Percentiles rank a stretch among this genome's conserved stretches.
phyloP scores from a whole-genome alignment of 1,140 invertebrate species.

The Metopolophium dirhodum region DNA sequence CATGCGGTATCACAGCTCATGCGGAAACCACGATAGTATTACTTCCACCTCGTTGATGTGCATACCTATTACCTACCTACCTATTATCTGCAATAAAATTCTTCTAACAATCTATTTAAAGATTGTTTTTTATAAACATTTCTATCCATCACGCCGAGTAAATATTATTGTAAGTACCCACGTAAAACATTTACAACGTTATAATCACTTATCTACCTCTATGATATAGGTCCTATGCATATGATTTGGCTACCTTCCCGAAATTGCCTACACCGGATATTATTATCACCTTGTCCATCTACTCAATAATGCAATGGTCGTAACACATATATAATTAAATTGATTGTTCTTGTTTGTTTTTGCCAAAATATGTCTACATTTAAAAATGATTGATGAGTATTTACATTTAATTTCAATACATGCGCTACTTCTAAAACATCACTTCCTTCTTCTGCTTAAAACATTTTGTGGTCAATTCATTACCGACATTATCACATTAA shows the following conservation, averaged over 20 bases:
- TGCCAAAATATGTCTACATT: not conserved
- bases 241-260: slow-evolving; percentile 15
- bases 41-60: no score
- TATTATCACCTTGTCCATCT: not conserved
- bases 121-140: not conserved
- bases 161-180: not conserved
- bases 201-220: not conserved
- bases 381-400: not conserved
- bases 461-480: not conserved
- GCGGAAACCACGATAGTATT: no score
- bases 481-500: not conserved
- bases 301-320: not conserved
- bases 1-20: no score
- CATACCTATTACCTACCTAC: no score
- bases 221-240: not conserved
- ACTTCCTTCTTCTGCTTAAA: not conserved
- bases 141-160: not conserved
- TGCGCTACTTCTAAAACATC: not conserved
- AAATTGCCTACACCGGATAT: slow-evolving; percentile 15
- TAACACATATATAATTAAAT: not conserved
- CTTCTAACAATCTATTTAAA: not conserved
- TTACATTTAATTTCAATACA: not conserved
- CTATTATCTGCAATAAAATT: not conserved
- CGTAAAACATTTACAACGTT: not conserved
- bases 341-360: not conserved